phyloP scores from a whole-genome alignment of 37 sponge, comb jelly and placozoan species.

The Oscarella lobularis region DNA sequence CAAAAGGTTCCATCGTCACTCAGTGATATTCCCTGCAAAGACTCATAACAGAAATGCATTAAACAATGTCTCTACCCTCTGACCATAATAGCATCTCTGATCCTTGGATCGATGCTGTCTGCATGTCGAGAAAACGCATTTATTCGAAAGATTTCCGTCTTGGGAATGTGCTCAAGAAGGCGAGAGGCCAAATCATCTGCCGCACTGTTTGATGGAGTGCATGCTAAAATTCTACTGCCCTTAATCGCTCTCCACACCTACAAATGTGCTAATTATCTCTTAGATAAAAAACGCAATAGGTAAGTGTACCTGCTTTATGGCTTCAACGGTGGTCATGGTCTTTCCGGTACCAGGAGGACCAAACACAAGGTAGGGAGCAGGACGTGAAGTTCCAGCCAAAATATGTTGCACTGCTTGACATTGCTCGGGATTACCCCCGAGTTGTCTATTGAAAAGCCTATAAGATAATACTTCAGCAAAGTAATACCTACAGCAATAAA shows the following conservation, averaged over 20 bases:
- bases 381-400: conserved; percentile 37
- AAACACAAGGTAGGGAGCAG: conserved; percentile 60
- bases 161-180: background rate
- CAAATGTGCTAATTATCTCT: no score
- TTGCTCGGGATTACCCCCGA: no score
- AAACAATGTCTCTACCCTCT: no score
- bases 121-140: background rate
- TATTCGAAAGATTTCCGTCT: background rate
- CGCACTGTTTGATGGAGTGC: conserved; percentile 5
- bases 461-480: no score
- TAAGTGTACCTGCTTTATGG: conserved; percentile 68
- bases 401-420: conserved; percentile 35
- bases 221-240: background rate
- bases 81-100: no score
- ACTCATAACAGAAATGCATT: no score
- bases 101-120: no score
- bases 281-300: no score
- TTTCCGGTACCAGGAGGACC: conserved; percentile 82
- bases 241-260: background rate
- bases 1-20: background rate
- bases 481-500: no score
- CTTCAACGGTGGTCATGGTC: conserved; percentile 67
- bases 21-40: background rate
- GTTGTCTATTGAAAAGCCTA: no score
- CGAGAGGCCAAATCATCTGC: background rate